Evolutionary conservation across 2,113 vertebrate species (phyloP), one percentile per base, ranked within the genome.

Genomic region (Redunca redunca): DNA sequence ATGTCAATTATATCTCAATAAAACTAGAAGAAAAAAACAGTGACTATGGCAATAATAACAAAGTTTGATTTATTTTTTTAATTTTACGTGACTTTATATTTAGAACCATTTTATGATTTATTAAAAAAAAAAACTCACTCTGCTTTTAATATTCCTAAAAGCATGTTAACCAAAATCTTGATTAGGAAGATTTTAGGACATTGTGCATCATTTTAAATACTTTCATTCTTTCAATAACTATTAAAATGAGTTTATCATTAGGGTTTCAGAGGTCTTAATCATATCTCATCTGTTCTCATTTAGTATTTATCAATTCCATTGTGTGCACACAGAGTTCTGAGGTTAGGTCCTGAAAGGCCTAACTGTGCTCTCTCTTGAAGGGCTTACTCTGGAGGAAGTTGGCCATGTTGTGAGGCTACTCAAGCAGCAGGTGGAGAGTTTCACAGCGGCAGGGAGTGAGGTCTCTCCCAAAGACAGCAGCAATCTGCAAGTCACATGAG

Each of bases 71-170:
- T 67, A 98, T 94, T 97, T 97, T 96, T 40, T 71, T 23, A 71
- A 97, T 96, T 98, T 98, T 96, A 95, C 46, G 97, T 97, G 58
- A 97, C 64, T 98, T 98, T 97, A 98, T 98, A 98, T 96, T 95
- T 95, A 95, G 92, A 96, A 92, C 53, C 90, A 57, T 96, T 97
- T 98, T 97, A 98, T 95, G 77, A 60, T 96, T 95, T 88, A 97
- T 55, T 88, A 74, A 82, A 91, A 60, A 40, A 40, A 88, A 91
- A 46, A 62, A 21, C 26, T 95, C 58, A 64, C 46, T 92, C 62
- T 97, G 95, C 58, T 97, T 96, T 98, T 96, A 97, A 92, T 98
- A 95, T 93, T 96, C 81, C 80, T 98, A 95, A 96, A 97, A 97
- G 97, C 94, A 97, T 97, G 95, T 97, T 95, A 97, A 97, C 95